Evolutionary conservation across 2,888 invertebrate genomes (phyloP), one percentile per base, ranked within the genome.

Genomic region (Gerris lacustris): DNA sequence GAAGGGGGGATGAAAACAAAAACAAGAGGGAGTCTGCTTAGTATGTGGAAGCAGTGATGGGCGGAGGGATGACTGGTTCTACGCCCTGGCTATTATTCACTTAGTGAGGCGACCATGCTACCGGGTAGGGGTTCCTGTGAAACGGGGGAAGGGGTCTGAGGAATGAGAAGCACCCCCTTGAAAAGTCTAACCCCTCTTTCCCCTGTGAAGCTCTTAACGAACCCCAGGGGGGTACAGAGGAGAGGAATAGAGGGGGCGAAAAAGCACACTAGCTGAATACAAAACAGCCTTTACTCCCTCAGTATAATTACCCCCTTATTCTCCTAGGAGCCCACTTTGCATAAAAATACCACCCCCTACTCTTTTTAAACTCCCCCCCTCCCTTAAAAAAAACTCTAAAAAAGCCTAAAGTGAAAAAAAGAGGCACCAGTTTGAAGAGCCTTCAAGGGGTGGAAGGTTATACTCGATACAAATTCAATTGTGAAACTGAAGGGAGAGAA

Each of bases 281-380:
- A 55, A 55, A 55, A 55, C 55, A 55, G 55, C 55, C 15, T 15
- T 55, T 55, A 11, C 55, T 55, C 9, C 11, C 9, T 15, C 15
- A 55, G 55, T 55, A 55, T 55, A 55, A 55, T 55, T 55, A 55
- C 55, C 55, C 55, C 55, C 55, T 55, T 55, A 55, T 55, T 55
- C 55, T 55, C 15, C 55, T 11, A 55, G 55, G 31, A 31, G 31
- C 31, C 55, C 55, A 55, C 55, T 55, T 55, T 55, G 55, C 55
- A 55, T 55, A 55, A 55, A 55, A 55, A 55, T 55, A 55, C 15
- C 55, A 9, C 55, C 15, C 9, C 55, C 55, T 9, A 55, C 11
- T 55, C 15, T 31, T 31, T 31, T 31, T 31, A 31, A 31, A 31
- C 31, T 31, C 1, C 31, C 31, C 9, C 55, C 55, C 55, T 9